Evolutionary conservation across 2,888 invertebrate species (phyloP), one percentile per base, ranked within the genome.

Genomic region (Troilus luridus): DNA sequence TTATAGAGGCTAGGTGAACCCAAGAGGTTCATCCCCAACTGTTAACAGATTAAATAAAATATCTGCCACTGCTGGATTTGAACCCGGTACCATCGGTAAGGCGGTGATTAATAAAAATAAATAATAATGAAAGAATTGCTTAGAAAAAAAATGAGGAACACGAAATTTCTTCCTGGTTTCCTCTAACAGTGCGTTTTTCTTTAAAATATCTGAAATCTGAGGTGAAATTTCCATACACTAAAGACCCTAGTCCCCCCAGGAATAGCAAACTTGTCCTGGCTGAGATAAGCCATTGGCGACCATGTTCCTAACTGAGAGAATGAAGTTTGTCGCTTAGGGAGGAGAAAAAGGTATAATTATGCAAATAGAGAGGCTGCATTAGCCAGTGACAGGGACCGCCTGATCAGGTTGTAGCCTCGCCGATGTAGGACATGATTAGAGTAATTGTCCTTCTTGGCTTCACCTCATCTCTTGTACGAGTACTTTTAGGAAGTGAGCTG

Each of bases 301-400:
- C 41, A 19, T 77, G 72, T 77, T 41, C 17, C 72, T 41, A 77
- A 77, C 72, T 17, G 17, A 41, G 72, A 41, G 72, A 77, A 77
- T 77, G 72, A 77, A 77, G 72, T 77, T 77, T 77, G 72, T 77
- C 72, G 72, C 72, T 77, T 77, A 77, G 72, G 9, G 17, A 14
- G 72, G 12, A 77, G 72, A 41, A 77, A 77, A 77, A 41, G 72
- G 17, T 77, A 77, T 77, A 77, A 77, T 77, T 77, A 77, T 77
- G 72, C 72, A 41, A 77, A 77, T 77, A 41, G 72, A 8, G 72
- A 41, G 67, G 67, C 67, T 67, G 24, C 67, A 67, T 67, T 67
- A 67, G 72, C 41, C 8, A 77, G 72, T 77, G 72, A 77, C 72
- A 77, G 72, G 72, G 17, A 41, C 72, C 72, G 72, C 27, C 19